Base-by-base conservation (phyloP, 2,113 vertebrate genomes). In the Spilogale gracilis region DNA sequence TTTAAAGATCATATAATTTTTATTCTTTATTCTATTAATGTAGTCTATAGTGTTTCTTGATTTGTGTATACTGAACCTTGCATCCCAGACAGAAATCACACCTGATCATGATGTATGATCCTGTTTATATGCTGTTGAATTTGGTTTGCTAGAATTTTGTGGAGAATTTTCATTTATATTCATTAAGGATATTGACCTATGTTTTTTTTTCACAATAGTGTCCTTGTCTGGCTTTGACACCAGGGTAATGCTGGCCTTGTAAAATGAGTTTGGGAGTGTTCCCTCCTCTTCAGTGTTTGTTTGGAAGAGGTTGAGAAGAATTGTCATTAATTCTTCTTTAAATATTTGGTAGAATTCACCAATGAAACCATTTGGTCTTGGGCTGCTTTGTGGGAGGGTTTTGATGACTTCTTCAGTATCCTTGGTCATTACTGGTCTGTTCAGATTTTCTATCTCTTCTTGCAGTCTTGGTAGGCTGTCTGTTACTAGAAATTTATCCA, bases 201-300 rank as follows among this genome's bases (percentile, higher is more conserved):
- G 50, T 67, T 91, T 85, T 69, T 50, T 69, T 84, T 78, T 67
- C 69, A 78, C 30, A 14, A 14, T 50, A 43, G 17, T 80, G 32
- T 79, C 32, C 61, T 91, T 95, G 76, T 91, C 30, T 78, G 32
- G 30, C 12, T 85, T 95, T 95, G 52, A 45, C 58, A 86, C 86
- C 2, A 52, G 18, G 17, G 23, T 71, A 79, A 71, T 71, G 52
- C 23, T 86, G 67, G 23, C 80, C 71, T 95, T 3, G 21, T 85
- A 85, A 79, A 85, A 91, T 48, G 27, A 95, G 16, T 65, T 82
- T 84, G 30, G 27, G n/a, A 48, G n/a, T 69, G 11, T 60, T 85
- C 23, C 10, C 25, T 60, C 23, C 32, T 54, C 91, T 85, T 85
- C 81, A 32, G 4, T 30, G 60, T 56, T 56, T 67, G 38, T 84